Evolutionary conservation across 2,888 invertebrate species (phyloP).

Genomic region (Nymphalis urticae): DNA sequence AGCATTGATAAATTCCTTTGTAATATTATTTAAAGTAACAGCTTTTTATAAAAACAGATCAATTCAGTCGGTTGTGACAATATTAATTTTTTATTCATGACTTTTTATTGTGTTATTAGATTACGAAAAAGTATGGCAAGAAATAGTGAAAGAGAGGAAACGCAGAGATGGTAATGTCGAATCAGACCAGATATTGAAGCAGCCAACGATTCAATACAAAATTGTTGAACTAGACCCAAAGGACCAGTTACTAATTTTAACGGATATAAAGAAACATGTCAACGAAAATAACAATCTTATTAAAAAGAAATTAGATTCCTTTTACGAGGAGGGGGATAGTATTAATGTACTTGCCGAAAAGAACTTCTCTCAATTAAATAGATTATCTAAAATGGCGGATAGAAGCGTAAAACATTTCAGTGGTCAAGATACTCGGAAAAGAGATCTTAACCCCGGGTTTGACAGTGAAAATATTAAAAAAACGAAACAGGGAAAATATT

Average conservation of each 20-base stretch:
- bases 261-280: conserved; percentile 71
- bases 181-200: conserved; percentile 38
- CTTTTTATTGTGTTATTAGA: conserved; percentile 62
- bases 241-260: conserved; percentile 66
- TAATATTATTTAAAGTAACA: too few relatives aligned
- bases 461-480: conserved; percentile 71
- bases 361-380: conserved; percentile 71
- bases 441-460: conserved; percentile 69
- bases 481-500: conserved; percentile 47
- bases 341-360: conserved; percentile 71
- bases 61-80: too few relatives aligned
- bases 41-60: too few relatives aligned
- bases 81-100: too few relatives aligned
- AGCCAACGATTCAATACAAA: conserved; percentile 41
- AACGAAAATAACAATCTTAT: conserved; percentile 74
- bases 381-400: conserved; percentile 75
- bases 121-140: conserved; percentile 84
- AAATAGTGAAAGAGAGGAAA: conserved; percentile 83
- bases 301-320: conserved; percentile 63
- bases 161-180: conserved; percentile 73
- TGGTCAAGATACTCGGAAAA: conserved; percentile 60
- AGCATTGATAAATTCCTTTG: conserved; percentile 77
- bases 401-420: conserved; percentile 70
- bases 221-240: conserved; percentile 55
- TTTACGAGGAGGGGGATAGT: conserved; percentile 54